Percentiles rank a stretch among this genome's conserved stretches.
Conservation (phyloP, 2,888 invertebrate species). For the Ommatoiulus sabulosus region DNA sequence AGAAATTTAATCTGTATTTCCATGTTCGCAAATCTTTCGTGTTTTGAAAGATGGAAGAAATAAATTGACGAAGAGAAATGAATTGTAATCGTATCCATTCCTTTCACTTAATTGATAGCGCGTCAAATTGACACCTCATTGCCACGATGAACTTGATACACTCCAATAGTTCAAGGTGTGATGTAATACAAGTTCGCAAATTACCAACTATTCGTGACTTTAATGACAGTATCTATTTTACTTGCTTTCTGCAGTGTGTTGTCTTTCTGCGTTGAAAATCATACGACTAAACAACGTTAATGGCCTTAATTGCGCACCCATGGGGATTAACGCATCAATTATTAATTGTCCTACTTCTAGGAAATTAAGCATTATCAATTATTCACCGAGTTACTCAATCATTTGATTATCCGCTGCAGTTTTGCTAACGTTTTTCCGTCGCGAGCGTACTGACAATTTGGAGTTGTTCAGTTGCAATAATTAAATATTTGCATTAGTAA, state of each 20-base stretch:
- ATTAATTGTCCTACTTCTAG: background rate
- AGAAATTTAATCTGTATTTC: conserved; percentile 14
- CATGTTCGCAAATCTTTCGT: background rate
- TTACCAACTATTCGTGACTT: background rate
- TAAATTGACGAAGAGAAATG: background rate
- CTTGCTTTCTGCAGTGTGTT: background rate
- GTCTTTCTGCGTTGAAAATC: background rate
- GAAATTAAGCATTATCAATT: background rate
- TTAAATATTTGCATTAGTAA: background rate
- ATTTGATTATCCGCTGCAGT: background rate
- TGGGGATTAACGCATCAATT: conserved; percentile 3
- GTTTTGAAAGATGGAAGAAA: background rate
- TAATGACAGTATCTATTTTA: background rate
- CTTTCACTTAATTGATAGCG: conserved; percentile 22
- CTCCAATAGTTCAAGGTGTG: background rate
- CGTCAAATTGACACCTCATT: background rate
- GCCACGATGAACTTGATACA: background rate
- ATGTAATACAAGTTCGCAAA: conserved; percentile 6
- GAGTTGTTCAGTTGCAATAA: background rate
- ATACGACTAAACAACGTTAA: background rate
- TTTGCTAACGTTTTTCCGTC: background rate
- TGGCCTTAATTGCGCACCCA: background rate
- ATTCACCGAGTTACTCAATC: background rate
- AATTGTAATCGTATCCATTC: conserved; percentile 9
- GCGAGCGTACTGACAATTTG: background rate